Percentiles rank a stretch among this genome's conserved stretches.
Evolutionary conservation across 2,113 vertebrate species (phyloP).

Genomic region (Hippocampus zosterae): DNA sequence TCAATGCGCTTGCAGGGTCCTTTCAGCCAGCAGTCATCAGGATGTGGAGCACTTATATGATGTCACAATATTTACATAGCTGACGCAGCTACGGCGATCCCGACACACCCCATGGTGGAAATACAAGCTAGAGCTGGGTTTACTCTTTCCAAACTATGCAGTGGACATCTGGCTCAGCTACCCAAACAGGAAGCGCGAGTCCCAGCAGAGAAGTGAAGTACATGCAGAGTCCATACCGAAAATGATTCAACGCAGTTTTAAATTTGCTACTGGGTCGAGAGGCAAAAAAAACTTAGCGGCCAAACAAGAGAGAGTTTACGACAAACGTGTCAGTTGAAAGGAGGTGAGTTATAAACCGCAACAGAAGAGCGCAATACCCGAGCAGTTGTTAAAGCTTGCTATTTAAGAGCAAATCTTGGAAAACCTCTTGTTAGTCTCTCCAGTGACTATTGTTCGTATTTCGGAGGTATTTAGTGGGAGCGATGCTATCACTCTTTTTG

Average conservation of each 20-base stretch:
- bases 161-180: not conserved
- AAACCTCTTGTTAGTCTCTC: not conserved
- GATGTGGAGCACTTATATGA: not conserved
- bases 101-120: not conserved
- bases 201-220: not conserved
- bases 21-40: not conserved
- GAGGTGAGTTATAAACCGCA: slow-evolving; percentile 8
- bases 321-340: not conserved
- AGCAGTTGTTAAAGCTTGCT: too few species aligned
- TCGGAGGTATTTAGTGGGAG: too few species aligned
- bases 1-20: too few species aligned
- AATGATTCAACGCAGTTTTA: not conserved
- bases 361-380: not conserved
- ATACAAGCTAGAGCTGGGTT: not conserved
- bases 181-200: not conserved
- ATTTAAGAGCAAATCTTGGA: too few species aligned
- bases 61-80: not conserved
- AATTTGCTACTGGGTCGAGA: not conserved
- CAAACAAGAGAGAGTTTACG: slow-evolving; percentile 14
- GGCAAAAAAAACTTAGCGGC: slow-evolving; percentile 3
- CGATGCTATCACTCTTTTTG: too few species aligned
- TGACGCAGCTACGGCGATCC: not conserved
- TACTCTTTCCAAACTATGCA: not conserved
- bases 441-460: not conserved
- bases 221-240: not conserved